phyloP scores from a whole-genome alignment of 1,140 invertebrate genomes.

The Heliconius eleuchia region DNA sequence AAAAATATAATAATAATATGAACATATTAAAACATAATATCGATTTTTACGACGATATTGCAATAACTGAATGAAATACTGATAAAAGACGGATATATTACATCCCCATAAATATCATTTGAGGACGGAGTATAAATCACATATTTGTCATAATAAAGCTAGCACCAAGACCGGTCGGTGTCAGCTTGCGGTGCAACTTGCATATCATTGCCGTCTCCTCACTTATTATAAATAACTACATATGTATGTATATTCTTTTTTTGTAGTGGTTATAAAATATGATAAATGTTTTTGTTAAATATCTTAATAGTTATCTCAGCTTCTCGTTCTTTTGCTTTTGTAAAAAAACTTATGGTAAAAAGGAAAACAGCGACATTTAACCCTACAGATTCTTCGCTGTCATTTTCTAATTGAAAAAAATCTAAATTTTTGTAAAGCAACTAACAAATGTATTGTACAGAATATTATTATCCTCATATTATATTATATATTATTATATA shows the following conservation, averaged over 20 bases:
- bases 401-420: no score
- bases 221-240: not conserved
- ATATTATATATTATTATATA: not conserved
- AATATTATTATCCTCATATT: no score
- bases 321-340: no score
- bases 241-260: not conserved
- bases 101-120: constrained; percentile 37
- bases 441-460: no score
- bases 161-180: constrained; percentile 34
- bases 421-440: no score
- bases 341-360: no score
- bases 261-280: constrained; percentile 11
- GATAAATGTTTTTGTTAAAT: not conserved
- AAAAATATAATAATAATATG: not conserved
- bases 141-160: constrained; percentile 46
- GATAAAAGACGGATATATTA: constrained; percentile 40
- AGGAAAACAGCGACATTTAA: no score
- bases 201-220: constrained; percentile 18
- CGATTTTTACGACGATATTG: not conserved
- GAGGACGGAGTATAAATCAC: constrained; percentile 47
- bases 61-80: constrained; percentile 10
- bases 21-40: constrained; percentile 3
- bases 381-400: no score
- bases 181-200: constrained; percentile 21
- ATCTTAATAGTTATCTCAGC: not conserved